Percentiles rank a stretch among this genome's conserved stretches.
phyloP scores from a whole-genome alignment of 1,140 invertebrate genomes.

The Meloidogyne chitwoodi region DNA sequence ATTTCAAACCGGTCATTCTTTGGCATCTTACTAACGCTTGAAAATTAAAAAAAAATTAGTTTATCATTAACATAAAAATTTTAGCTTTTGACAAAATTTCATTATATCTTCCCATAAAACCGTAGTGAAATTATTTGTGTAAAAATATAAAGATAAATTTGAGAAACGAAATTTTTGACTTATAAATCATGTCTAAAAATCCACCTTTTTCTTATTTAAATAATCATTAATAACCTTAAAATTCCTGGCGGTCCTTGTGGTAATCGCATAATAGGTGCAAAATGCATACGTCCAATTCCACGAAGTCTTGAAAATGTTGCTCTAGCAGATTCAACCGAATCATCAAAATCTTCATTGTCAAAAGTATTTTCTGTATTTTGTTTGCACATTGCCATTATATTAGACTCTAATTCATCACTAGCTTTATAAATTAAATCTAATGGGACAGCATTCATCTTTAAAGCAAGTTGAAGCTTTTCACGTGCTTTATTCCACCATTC shows the following conservation, averaged over 20 bases:
- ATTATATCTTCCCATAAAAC: no score
- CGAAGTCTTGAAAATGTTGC: conserved; percentile 26
- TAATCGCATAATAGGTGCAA: conserved; percentile 22
- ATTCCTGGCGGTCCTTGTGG: conserved; percentile 18
- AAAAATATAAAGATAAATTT: no score
- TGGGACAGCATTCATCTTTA: conserved; percentile 32
- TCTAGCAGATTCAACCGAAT: neutral
- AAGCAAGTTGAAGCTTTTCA: conserved; percentile 34
- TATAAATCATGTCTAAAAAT: no score
- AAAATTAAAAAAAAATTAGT: neutral
- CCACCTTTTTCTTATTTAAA: no score
- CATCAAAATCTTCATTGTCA: conserved; percentile 9
- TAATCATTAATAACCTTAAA: neutral
- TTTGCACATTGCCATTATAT: conserved; percentile 2
- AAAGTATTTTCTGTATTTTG: conserved; percentile 27
- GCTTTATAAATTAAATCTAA: conserved; percentile 23
- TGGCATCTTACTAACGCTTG: neutral
- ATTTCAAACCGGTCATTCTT: neutral
- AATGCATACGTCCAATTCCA: conserved; percentile 25
- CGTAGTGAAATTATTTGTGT: no score
- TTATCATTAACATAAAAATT: no score
- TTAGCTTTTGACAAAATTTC: no score
- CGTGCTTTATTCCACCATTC: conserved; percentile 34
- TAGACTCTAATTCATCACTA: conserved; percentile 19
- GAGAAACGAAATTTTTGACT: no score